phyloP scores from a whole-genome alignment of 2,113 vertebrate species.

The Kobus ellipsiprymnus region DNA sequence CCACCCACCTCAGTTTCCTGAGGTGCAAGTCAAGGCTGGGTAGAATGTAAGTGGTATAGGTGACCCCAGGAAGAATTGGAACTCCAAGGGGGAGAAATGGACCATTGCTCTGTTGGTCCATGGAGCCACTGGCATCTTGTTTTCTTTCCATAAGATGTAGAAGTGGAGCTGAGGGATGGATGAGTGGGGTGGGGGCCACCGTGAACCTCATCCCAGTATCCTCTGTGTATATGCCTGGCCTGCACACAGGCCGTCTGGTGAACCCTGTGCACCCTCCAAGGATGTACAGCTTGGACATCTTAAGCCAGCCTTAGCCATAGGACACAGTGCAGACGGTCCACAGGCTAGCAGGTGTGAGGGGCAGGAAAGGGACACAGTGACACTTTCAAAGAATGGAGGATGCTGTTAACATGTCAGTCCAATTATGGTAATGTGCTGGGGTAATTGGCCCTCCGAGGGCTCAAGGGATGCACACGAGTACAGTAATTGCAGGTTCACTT shows the following conservation, averaged over 20 bases:
- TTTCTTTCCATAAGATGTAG: neutral
- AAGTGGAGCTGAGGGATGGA: neutral
- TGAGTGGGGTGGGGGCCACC: neutral
- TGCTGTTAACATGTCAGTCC: slow-evolving; percentile 49
- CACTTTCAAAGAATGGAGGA: slow-evolving; percentile 64
- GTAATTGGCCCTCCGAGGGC: slow-evolving; percentile 71
- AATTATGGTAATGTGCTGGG: slow-evolving; percentile 60
- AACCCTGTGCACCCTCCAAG: neutral
- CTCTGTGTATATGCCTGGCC: neutral
- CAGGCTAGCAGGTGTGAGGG: neutral
- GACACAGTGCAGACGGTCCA: neutral
- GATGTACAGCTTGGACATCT: slow-evolving; percentile 3
- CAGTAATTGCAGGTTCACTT: slow-evolving; percentile 73
- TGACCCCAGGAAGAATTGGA: neutral
- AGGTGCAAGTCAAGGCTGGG: neutral
- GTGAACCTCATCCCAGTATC: neutral
- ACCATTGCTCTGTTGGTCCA: neutral
- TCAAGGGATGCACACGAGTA: slow-evolving; percentile 55
- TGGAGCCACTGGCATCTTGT: neutral
- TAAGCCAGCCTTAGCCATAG: neutral
- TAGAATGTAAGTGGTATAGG: too few relatives aligned
- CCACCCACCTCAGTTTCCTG: neutral
- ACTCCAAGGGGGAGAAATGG: neutral
- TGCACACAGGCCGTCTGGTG: neutral
- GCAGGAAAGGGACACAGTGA: slow-evolving; percentile 33